Evolutionary conservation across 2,888 invertebrate species (phyloP), one percentile per base, ranked within the genome.

Genomic region (Eristalinus aeneus): DNA sequence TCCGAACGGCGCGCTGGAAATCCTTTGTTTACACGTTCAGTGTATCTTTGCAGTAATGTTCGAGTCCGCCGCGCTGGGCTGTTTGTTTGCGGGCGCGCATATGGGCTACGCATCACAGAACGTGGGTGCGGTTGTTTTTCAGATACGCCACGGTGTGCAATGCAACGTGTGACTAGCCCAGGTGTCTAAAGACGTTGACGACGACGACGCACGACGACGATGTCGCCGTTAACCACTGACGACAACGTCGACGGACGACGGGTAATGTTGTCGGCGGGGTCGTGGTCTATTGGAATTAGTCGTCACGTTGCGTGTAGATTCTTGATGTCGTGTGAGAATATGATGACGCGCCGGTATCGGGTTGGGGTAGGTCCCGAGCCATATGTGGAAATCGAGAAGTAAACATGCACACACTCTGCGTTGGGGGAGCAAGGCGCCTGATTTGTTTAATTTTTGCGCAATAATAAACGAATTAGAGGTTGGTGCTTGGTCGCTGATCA

Each of bases 31-130:
- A 82, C 86, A 86, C 31, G 73, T 61, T 67, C 34, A 27, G 31
- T 58, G 75, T 67, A 68, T 72, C 74, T 75, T 74, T 84, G 32
- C 54, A 77, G 69, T 69, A 54, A 54, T 23, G 65, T 60, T 39
- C 22, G 36, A 32, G 12, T 56, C 58, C 58, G 67, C 71, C 27
- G 67, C 61, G 34, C 63, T 67, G 76, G 39, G 56, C 68, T 74
- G 39, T 68, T 58, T 73, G 65, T 65, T 71, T 72, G 72, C 72
- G 72, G 61, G 69, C 36, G 73, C 69, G 72, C 73, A 83, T 78
- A 77, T 69, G 72, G 75, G 86, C 73, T 86, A 86, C 86, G 86
- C 86, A 86, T 82, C 86, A 78, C 39, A 82, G 86, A 82, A 86
- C 82, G 86, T 86, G 82, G 86, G 86, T 82, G 86, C 76, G 82